These are phyloP conservation scores for Peromyscus eremicus DNA, from an alignment of 2,797 vertebrate species.

Conservation along the genomic window DNA sequence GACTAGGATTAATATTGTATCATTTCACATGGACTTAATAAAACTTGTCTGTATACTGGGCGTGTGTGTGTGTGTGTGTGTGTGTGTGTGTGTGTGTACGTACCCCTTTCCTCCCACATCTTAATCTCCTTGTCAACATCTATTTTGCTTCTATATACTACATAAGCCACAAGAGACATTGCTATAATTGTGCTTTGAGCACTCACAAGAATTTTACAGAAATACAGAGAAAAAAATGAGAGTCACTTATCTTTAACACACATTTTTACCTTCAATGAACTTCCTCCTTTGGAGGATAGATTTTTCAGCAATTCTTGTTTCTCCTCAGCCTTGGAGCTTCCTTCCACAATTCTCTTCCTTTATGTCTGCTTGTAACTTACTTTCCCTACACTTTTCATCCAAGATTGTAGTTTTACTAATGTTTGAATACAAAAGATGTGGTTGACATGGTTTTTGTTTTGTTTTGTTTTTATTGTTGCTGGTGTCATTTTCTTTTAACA, in stretches of 20 bases:
- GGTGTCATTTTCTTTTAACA: slow-evolving; percentile 33
- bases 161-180: neutral
- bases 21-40: slow-evolving; percentile 23
- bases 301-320: neutral
- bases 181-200: slow-evolving; percentile 48
- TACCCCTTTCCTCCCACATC: neutral
- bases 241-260: slow-evolving; percentile 1
- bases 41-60: neutral
- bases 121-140: neutral
- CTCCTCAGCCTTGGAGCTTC: neutral
- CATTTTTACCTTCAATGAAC: neutral
- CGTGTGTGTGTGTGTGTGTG: neutral
- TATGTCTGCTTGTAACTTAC: neutral
- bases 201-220: slow-evolving; percentile 1
- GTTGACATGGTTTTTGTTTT: slow-evolving; percentile 33
- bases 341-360: neutral
- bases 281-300: slow-evolving; percentile 16
- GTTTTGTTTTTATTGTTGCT: neutral
- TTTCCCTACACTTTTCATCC: slow-evolving; percentile 11
- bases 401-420: neutral
- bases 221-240: neutral
- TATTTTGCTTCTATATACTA: neutral
- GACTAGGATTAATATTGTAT: neutral
- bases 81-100: neutral
- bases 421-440: neutral